Base-by-base conservation (phyloP, 2,888 invertebrate species). In the Drosophila paramelanica region DNA sequence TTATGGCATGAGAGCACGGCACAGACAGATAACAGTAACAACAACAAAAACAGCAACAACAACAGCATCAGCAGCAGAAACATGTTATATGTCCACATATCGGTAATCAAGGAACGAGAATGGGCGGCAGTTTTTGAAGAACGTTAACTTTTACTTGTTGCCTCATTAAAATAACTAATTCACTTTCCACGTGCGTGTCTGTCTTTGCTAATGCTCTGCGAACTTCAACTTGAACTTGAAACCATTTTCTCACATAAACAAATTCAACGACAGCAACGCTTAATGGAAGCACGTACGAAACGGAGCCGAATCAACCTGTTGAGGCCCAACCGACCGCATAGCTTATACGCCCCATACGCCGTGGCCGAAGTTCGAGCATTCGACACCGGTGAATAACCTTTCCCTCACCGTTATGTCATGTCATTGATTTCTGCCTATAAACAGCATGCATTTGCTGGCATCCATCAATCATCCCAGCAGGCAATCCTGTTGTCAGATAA, bases 181-280 rank as follows among this genome's bases (percentile, higher is more conserved):
- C 47, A 68, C 72, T 71, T 85, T 85, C 71, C 42, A 67, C 46
- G 51, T 67, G 66, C 50, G 66, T 43, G 23, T n/a, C 31, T 23
- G 39, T 27, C 67, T 36, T 27, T 64, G 25, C 51, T 57, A 45
- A 51, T 57, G 53, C 38, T 56, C 52, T 45, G 55, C 60, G 72
- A 69, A 67, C 84, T 80, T 72, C 68, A 83, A 86, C 87, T 87
- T 87, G 89, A 85, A 88, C 89, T 84, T 85, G 84, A 83, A 89
- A 71, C 64, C 41, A 67, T 88, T 88, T 79, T 69, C 61, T 79
- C 53, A 52, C 62, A 57, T 46, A 60, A 20, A 60, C 23, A 57
- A 33, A 65, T 3, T 11, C 27, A 39, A 39, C 51, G 27, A 51
- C 25, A 59, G 33, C 14, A 43, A 20, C 42, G 38, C 13, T 49